Evolutionary conservation across 2,888 invertebrate genomes (phyloP).

Genomic region (Diachrysia chrysitis): DNA sequence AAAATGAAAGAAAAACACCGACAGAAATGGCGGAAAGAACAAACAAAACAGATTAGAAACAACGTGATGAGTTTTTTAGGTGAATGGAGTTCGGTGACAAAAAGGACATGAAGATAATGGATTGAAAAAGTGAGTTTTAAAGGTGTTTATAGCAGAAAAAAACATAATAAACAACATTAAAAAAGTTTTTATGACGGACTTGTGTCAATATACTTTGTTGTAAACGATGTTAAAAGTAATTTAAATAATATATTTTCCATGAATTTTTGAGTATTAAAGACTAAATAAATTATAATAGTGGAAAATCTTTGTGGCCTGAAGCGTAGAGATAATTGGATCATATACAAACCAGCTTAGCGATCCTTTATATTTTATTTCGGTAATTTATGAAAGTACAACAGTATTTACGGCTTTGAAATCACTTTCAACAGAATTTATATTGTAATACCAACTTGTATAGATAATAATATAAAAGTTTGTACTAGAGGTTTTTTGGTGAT

Average conservation of each 20-base stretch:
- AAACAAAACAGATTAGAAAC: conserved; percentile 52
- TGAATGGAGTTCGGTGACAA: conserved; percentile 42
- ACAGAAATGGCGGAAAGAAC: conserved; percentile 28
- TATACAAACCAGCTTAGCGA: not conserved
- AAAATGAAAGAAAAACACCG: conserved; percentile 48
- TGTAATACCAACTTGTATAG: too few relatives aligned
- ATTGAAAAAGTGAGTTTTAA: conserved; percentile 28
- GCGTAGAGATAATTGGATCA: conserved; percentile 4
- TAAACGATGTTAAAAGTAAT: not conserved
- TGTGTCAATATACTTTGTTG: not conserved
- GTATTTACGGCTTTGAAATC: not conserved
- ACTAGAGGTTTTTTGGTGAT: too few relatives aligned
- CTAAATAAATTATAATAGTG: not conserved
- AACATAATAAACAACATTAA: not conserved
- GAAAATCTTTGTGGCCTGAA: conserved; percentile 2
- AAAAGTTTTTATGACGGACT: not conserved
- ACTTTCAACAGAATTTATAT: not conserved
- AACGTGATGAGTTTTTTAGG: conserved; percentile 51
- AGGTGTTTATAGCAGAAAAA: conserved; percentile 19
- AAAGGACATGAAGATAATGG: conserved; percentile 47
- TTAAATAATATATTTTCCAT: not conserved
- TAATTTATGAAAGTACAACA: conserved; percentile 1
- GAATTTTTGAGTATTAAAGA: not conserved
- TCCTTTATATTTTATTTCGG: conserved; percentile 1
- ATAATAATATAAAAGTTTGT: too few relatives aligned